Percentiles rank a stretch among this genome's conserved stretches.
Evolutionary conservation across 2,797 vertebrate species (phyloP).

Genomic region (Acropternis orthonyx): DNA sequence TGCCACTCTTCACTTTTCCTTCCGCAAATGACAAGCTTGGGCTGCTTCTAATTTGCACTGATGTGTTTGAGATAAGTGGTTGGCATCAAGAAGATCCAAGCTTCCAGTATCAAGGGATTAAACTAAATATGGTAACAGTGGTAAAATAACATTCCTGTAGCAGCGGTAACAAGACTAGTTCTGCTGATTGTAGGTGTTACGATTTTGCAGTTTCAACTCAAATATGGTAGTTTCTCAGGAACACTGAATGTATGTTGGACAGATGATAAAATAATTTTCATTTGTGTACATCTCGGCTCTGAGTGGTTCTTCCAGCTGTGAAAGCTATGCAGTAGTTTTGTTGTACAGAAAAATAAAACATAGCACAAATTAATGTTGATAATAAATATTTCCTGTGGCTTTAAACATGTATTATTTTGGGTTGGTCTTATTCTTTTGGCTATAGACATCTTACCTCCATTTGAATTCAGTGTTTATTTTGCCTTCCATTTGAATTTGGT

Average conservation of each 20-base stretch:
- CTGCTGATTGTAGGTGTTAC: slow-evolving; percentile 48
- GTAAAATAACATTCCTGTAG: slow-evolving; percentile 41
- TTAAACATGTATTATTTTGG: slow-evolving; percentile 35
- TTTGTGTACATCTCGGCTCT: slow-evolving; percentile 49
- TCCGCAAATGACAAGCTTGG: not conserved
- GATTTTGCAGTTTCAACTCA: slow-evolving; percentile 38
- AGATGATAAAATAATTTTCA: slow-evolving; percentile 3
- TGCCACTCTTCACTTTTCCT: not conserved
- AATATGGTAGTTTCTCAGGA: slow-evolving; percentile 35
- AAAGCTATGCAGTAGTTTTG: slow-evolving; percentile 57
- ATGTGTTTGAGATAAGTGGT: slow-evolving; percentile 33
- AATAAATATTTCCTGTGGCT: slow-evolving; percentile 57
- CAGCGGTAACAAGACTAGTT: slow-evolving; percentile 11
- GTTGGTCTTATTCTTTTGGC: slow-evolving; percentile 41
- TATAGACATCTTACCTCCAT: not conserved
- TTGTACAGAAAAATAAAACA: slow-evolving; percentile 41
- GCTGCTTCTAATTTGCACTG: slow-evolving; percentile 3
- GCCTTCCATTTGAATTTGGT: not conserved
- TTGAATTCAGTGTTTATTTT: not conserved
- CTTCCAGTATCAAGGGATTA: not conserved
- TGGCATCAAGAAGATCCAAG: slow-evolving; percentile 29
- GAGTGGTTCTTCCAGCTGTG: slow-evolving; percentile 62
- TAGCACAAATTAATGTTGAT: slow-evolving; percentile 15
- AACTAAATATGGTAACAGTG: slow-evolving; percentile 13
- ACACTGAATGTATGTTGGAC: slow-evolving; percentile 28